Conservation (phyloP, 1,140 invertebrate genomes). For the Cydia fagiglandana region DNA sequence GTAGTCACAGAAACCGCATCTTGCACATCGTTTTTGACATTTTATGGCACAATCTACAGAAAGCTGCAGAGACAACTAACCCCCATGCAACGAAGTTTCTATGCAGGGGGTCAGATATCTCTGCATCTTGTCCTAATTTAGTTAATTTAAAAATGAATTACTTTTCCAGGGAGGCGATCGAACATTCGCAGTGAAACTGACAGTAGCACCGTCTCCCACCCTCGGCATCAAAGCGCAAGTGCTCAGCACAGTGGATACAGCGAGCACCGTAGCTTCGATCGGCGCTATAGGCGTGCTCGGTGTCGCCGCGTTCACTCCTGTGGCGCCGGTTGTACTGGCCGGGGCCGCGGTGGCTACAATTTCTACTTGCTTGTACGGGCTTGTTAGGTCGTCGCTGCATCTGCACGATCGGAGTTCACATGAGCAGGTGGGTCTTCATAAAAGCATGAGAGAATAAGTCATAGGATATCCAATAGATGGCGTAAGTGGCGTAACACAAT, state of each 20-base stretch:
- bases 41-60: too few relatives aligned
- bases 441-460: too few relatives aligned
- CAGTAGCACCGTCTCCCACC: constrained; percentile 61
- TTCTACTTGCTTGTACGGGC: constrained; percentile 66
- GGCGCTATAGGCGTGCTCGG: constrained; percentile 67
- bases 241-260: constrained; percentile 63
- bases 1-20: too few relatives aligned
- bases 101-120: too few relatives aligned
- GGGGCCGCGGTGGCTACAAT: constrained; percentile 63
- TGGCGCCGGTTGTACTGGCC: constrained; percentile 58
- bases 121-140: neutral
- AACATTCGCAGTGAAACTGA: constrained; percentile 60
- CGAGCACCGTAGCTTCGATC: constrained; percentile 62
- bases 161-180: constrained; percentile 57
- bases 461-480: too few relatives aligned
- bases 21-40: too few relatives aligned
- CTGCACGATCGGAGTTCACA: constrained; percentile 59
- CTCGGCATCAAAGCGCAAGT: constrained; percentile 62
- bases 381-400: constrained; percentile 66
- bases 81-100: too few relatives aligned
- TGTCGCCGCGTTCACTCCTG: constrained; percentile 65
- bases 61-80: too few relatives aligned
- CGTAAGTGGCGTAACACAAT: too few relatives aligned
- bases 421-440: constrained; percentile 57
- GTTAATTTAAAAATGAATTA: neutral